A percentile compares a stretch with the other conserved stretches of the same genome.
These are phyloP conservation scores for Mythimna lalbum DNA, from an alignment of 2,888 invertebrate genomes.

Conservation along the genomic window DNA sequence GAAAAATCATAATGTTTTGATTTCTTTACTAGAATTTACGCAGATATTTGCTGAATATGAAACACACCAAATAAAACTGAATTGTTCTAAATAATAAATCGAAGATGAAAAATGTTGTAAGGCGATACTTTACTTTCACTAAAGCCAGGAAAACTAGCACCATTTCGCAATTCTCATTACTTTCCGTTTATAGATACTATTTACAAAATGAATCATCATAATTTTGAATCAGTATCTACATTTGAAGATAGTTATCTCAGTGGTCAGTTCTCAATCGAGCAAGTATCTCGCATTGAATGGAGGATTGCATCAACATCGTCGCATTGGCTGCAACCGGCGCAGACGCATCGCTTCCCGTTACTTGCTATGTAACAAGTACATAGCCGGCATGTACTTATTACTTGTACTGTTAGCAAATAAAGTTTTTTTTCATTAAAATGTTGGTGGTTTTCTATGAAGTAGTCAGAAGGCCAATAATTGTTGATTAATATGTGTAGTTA, in stretches of 20 bases:
- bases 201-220: not conserved
- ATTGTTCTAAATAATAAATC: too few species aligned
- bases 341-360: constrained; percentile 85
- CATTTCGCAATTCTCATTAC: not conserved
- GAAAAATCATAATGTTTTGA: not conserved
- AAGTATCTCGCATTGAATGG: constrained; percentile 64
- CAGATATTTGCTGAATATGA: not conserved
- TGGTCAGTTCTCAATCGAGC: constrained; percentile 48
- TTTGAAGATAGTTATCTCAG: constrained; percentile 43
- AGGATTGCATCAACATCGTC: constrained; percentile 71
- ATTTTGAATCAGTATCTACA: constrained; percentile 4
- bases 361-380: constrained; percentile 73
- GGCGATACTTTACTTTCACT: not conserved
- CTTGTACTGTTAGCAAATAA: constrained; percentile 50
- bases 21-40: not conserved
- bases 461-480: too few species aligned
- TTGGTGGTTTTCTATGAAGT: not conserved
- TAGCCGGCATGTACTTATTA: constrained; percentile 55
- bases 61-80: not conserved
- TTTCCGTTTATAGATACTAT: not conserved
- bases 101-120: too few species aligned
- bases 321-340: constrained; percentile 65
- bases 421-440: constrained; percentile 11
- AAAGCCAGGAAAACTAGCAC: not conserved
- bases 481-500: too few species aligned